Base-by-base conservation (phyloP, 2,113 vertebrate species). In the Amphilophus citrinellus region DNA sequence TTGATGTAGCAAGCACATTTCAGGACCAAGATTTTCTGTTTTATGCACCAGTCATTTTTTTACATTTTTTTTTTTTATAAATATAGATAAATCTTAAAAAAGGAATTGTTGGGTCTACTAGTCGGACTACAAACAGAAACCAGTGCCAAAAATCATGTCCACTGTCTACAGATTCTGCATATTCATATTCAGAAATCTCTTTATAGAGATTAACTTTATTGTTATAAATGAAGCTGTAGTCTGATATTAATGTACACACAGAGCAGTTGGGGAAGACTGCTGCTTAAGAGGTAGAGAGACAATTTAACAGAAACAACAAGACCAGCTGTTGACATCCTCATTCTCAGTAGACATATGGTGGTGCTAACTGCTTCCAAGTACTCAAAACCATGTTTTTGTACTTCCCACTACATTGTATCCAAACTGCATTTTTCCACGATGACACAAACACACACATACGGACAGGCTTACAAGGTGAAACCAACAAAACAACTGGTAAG, bases 181-280 rank as follows among this genome's bases (percentile, higher is more conserved):
- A 57, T 57, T n/a, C 18, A 57, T n/a, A 2, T n/a, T 9, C 53
- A 57, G 3, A 57, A 6, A 50, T 50, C 14, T 50, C 14, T 50
- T 50, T 50, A 50, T n/a, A n/a, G 42, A 2, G 2, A 18, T 30
- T 2, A 18, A 6, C 22, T 82, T 58, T 6, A 59, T 44, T 80
- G 22, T 37, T 59, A n/a, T 61, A 77, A 83, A 77, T 63, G 77
- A 82, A 61, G 18, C 37, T 35, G 56, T 11, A 35, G 63, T 61
- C n/a, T 13, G 27, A 61, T 13, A 68, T 77, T 61, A 85, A 80
- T 58, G 37, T 37, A n/a, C 37, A 66, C 5, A 66, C 32, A 68
- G 0, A 15, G 65, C 80, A 13, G 63, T 30, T 57, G 35, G 27
- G 37, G 27, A 30, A 80, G 27, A 24, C 61, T 6, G 35, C 53